phyloP scores from a whole-genome alignment of 1,140 invertebrate genomes.

The Drosophila seguyi region DNA sequence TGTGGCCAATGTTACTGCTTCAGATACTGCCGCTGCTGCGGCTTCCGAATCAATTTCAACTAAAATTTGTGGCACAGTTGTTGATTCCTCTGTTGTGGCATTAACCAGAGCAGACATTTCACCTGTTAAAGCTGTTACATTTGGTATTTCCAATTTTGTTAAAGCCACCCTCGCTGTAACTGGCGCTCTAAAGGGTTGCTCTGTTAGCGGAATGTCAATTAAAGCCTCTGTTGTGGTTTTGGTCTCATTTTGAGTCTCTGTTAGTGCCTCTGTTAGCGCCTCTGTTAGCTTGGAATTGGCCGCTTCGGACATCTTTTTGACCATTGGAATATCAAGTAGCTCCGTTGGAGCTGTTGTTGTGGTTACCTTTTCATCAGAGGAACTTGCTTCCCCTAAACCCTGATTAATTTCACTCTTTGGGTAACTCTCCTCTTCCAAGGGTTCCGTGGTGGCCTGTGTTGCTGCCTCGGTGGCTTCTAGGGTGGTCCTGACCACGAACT shows the following conservation, averaged over 20 bases:
- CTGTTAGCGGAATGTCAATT: neutral
- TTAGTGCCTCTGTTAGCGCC: conserved; percentile 1
- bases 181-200: neutral
- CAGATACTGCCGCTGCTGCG: too few species aligned
- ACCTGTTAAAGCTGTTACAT: neutral
- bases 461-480: conserved; percentile 64
- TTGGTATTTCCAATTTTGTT: conserved; percentile 3
- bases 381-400: neutral
- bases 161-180: conserved; percentile 30
- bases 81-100: too few species aligned
- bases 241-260: conserved; percentile 4
- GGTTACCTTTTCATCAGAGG: neutral
- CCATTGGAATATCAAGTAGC: conserved; percentile 20
- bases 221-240: conserved; percentile 6
- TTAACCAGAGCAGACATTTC: neutral
- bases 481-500: conserved; percentile 56
- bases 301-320: conserved; percentile 31
- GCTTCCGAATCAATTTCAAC: too few species aligned
- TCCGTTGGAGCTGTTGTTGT: conserved; percentile 7
- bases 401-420: neutral
- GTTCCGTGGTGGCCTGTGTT: conserved; percentile 49
- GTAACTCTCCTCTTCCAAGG: conserved; percentile 7
- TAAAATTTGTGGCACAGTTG: too few species aligned
- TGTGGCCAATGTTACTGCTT: too few species aligned
- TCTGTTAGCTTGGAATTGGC: too few species aligned